A percentile compares a stretch with the other conserved stretches of the same genome.
Evolutionary conservation across 1,140 invertebrate genomes (phyloP).

Genomic region (Coelopa frigida): DNA sequence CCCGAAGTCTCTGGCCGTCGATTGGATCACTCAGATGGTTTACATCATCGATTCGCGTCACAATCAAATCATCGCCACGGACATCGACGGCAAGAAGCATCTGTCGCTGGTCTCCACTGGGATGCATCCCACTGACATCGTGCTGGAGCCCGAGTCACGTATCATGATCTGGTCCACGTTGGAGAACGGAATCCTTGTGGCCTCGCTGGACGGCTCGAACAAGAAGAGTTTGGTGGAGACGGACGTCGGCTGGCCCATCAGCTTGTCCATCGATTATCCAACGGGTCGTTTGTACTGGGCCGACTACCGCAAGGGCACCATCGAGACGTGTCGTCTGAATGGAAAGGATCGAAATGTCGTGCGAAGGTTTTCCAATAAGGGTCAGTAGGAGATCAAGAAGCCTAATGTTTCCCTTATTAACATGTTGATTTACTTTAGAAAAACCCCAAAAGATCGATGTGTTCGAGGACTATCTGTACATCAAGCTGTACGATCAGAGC

Average conservation of each 20-base stretch:
- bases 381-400: neutral
- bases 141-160: constrained; percentile 54
- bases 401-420: constrained; percentile 1
- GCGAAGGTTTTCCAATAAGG: constrained; percentile 46
- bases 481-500: constrained; percentile 57
- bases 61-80: constrained; percentile 52
- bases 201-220: constrained; percentile 59
- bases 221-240: constrained; percentile 51
- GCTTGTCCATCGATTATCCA: constrained; percentile 62
- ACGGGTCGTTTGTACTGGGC: constrained; percentile 66
- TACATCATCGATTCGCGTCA: constrained; percentile 66
- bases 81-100: constrained; percentile 52
- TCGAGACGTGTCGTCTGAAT: constrained; percentile 62
- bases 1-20: constrained; percentile 69
- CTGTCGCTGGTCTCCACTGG: constrained; percentile 53
- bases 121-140: constrained; percentile 53
- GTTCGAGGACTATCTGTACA: constrained; percentile 65
- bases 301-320: constrained; percentile 58
- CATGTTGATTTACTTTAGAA: constrained; percentile 21
- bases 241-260: constrained; percentile 57
- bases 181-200: constrained; percentile 54
- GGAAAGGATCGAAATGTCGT: constrained; percentile 57
- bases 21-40: constrained; percentile 64
- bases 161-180: constrained; percentile 44
- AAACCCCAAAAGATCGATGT: constrained; percentile 65